These are phyloP conservation scores for Tromatobia lineatoria DNA, from an alignment of 2,888 invertebrate genomes.

Conservation along the genomic window DNA sequence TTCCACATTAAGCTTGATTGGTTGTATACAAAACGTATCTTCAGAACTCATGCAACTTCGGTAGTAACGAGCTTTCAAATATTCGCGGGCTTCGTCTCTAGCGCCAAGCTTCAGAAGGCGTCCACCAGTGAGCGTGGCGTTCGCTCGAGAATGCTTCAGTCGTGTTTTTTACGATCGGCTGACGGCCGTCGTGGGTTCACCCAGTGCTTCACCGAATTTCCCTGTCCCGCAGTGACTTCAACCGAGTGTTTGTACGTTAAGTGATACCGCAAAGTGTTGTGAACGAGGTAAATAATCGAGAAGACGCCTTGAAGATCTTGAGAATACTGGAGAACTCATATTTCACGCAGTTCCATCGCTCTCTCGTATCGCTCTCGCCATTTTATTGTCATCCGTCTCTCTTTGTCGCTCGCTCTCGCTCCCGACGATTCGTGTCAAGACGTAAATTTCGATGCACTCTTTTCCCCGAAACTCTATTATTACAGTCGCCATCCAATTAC, in stretches of 20 bases:
- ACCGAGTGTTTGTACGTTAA: slow-evolving; percentile 39
- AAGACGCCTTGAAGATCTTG: background rate
- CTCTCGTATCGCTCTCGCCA: slow-evolving; percentile 74
- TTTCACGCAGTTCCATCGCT: slow-evolving; percentile 29
- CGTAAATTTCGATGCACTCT: slow-evolving; percentile 59
- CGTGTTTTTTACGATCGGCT: slow-evolving; percentile 76
- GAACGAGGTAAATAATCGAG: slow-evolving; percentile 53
- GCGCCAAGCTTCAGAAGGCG: background rate
- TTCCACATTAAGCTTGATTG: too few relatives aligned
- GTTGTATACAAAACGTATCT: too few relatives aligned
- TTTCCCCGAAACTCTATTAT: slow-evolving; percentile 37
- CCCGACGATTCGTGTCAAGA: slow-evolving; percentile 69
- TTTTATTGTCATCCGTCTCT: slow-evolving; percentile 78
- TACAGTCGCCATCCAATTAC: slow-evolving; percentile 2
- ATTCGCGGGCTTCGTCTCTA: slow-evolving; percentile 12
- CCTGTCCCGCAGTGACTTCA: slow-evolving; percentile 47
- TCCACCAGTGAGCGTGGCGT: slow-evolving; percentile 63
- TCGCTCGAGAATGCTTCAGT: slow-evolving; percentile 71
- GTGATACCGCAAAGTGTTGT: slow-evolving; percentile 53
- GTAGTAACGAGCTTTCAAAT: background rate
- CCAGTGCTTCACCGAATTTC: slow-evolving; percentile 65
- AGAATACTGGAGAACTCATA: slow-evolving; percentile 15
- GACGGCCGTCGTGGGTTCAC: slow-evolving; percentile 71
- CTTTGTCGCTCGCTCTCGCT: slow-evolving; percentile 51
- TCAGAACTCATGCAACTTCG: too few relatives aligned